Conservation (phyloP, 2,888 invertebrate genomes). For the Monochamus alternatus region DNA sequence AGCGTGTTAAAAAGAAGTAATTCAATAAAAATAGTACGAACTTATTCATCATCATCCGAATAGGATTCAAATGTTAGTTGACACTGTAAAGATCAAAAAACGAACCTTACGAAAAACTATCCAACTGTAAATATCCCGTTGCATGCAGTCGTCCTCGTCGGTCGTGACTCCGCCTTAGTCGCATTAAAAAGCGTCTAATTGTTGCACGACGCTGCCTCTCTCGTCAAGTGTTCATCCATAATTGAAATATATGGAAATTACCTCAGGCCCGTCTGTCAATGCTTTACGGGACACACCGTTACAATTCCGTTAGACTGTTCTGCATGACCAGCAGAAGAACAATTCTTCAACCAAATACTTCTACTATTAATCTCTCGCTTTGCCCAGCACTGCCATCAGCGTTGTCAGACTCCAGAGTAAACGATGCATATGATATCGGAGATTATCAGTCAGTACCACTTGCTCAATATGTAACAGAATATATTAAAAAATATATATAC, state of each 20-base stretch:
- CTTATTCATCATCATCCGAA: too few species aligned
- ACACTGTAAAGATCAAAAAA: not conserved
- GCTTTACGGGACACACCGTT: constrained; percentile 14
- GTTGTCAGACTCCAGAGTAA: not conserved
- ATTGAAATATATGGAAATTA: constrained; percentile 29
- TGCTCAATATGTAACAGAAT: too few species aligned
- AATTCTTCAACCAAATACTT: constrained; percentile 20
- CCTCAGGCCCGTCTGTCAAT: constrained; percentile 18
- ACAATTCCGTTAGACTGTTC: constrained; percentile 36
- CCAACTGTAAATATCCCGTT: not conserved
- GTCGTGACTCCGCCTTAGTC: not conserved
- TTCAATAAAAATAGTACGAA: too few species aligned
- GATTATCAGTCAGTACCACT: too few species aligned
- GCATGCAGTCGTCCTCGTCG: not conserved
- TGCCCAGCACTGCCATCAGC: not conserved
- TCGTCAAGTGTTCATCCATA: constrained; percentile 21
- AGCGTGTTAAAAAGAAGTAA: too few species aligned
- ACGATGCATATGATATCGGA: not conserved
- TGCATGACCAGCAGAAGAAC: constrained; percentile 40
- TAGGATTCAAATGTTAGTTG: too few species aligned
- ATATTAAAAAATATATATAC: too few species aligned
- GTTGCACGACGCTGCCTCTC: constrained; percentile 25
- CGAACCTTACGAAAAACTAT: not conserved
- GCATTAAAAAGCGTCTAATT: constrained; percentile 26
- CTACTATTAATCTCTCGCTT: constrained; percentile 1